Conservation (phyloP, 2,797 vertebrate genomes). For the Meriones psammophilus region DNA sequence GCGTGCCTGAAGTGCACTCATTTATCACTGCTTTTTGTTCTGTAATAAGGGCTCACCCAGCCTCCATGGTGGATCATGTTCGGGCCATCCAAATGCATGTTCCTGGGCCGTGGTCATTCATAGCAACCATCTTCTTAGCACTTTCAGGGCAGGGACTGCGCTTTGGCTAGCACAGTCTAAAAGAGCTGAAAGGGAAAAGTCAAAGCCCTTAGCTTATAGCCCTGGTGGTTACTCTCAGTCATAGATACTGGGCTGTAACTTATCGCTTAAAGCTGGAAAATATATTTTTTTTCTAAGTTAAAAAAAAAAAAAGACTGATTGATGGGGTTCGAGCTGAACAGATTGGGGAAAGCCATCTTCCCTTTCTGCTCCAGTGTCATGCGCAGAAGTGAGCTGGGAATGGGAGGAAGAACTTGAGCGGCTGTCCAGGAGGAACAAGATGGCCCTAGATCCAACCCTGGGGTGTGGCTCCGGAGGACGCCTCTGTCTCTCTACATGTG, state of each 20-base stretch:
- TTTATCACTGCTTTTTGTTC: background rate
- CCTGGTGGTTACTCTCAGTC: background rate
- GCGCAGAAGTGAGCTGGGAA: background rate
- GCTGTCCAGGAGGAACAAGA: background rate
- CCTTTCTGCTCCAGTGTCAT: background rate
- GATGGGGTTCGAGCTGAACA: background rate
- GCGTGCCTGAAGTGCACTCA: background rate
- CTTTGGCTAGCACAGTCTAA: background rate
- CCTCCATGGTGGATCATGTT: background rate
- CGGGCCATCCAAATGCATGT: background rate
- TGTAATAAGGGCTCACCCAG: background rate
- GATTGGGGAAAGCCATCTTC: background rate
- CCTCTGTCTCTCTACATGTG: slow-evolving; percentile 50
- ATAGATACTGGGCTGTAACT: background rate
- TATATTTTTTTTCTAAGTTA: background rate
- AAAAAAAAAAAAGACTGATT: background rate
- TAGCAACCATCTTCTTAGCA: background rate
- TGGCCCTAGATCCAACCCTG: background rate
- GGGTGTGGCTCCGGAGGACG: background rate
- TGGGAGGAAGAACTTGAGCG: background rate
- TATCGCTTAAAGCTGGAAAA: background rate
- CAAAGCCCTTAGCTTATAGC: background rate
- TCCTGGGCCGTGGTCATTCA: background rate
- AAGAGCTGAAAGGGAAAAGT: background rate
- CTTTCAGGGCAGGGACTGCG: background rate